Percentiles rank a stretch among this genome's conserved stretches.
Conservation (phyloP, 2,888 invertebrate genomes). For the Tubulanus polymorphus region DNA sequence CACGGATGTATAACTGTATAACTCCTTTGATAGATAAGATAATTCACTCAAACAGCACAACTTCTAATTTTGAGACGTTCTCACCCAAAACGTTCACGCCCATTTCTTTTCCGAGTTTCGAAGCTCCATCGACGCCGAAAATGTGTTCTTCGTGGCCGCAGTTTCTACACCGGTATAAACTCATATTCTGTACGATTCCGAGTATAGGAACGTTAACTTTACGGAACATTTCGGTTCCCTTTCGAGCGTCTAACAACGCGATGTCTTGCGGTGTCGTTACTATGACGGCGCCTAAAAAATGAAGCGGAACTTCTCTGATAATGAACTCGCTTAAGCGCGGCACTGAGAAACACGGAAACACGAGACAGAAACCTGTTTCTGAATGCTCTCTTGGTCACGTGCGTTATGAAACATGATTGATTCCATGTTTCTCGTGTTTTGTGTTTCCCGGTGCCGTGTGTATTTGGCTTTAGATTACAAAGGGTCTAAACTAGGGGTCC, state of each 20-base stretch:
- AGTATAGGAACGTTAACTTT: conserved; percentile 67
- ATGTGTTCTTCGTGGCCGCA: conserved; percentile 71
- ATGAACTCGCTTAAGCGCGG: no score
- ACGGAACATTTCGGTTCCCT: conserved; percentile 83
- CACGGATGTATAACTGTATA: no score
- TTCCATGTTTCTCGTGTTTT: no score
- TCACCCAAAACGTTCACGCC: conserved; percentile 57
- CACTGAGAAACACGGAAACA: no score
- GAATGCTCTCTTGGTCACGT: no score
- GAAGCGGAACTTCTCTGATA: no score
- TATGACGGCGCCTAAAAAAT: conserved; percentile 72
- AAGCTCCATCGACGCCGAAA: conserved; percentile 65
- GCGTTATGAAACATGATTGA: no score
- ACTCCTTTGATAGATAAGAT: not conserved
- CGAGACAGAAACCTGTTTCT: no score
- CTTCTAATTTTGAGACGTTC: conserved; percentile 7
- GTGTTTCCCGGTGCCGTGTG: no score
- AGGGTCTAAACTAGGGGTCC: no score
- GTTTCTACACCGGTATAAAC: conserved; percentile 69
- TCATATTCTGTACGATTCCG: conserved; percentile 92
- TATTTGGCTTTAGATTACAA: no score
- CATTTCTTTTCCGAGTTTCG: conserved; percentile 59
- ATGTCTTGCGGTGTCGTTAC: conserved; percentile 90
- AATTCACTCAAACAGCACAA: not conserved
- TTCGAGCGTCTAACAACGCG: conserved; percentile 77